phyloP scores from a whole-genome alignment of 2,888 invertebrate species.

The Caenorhabditis macrosperma region DNA sequence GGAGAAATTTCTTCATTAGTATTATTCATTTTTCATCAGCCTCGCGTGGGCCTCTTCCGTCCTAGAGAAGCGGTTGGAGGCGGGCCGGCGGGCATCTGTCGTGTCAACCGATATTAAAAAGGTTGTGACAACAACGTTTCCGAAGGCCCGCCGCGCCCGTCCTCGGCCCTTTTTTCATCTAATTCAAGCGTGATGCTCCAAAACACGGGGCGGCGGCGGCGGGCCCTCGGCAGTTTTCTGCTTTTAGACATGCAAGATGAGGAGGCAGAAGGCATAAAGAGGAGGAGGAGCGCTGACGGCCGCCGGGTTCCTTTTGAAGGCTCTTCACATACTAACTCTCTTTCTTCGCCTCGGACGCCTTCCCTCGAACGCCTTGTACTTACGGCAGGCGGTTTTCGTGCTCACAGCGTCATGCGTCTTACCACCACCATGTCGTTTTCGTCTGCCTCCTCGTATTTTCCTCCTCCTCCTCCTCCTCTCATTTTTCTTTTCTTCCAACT shows the following conservation, averaged over 20 bases:
- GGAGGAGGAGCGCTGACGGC: not conserved
- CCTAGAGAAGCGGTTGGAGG: not conserved
- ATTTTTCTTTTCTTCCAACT: conserved; percentile 6
- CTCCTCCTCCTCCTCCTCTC: not conserved
- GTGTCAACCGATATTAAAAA: conserved; percentile 28
- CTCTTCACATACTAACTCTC: conserved; percentile 1
- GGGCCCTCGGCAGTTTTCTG: not conserved
- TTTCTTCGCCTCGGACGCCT: conserved; percentile 21
- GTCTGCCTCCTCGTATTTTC: not conserved
- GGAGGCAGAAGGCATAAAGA: conserved; percentile 4
- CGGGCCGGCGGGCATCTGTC: not conserved
- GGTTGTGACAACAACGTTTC: conserved; percentile 1
- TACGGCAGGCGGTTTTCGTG: no score
- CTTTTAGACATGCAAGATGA: conserved; percentile 25
- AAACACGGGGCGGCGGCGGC: not conserved
- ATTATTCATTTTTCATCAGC: conserved; percentile 22
- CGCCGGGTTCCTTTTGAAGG: not conserved
- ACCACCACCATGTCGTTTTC: no score
- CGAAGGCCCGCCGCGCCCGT: not conserved
- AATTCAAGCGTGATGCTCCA: not conserved
- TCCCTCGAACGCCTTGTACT: conserved; percentile 47
- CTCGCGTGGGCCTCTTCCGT: not conserved
- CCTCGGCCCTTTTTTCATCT: conserved; percentile 2
- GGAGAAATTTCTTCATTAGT: conserved; percentile 23
- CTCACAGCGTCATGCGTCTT: no score